Base-by-base conservation (phyloP, 2,888 invertebrate genomes). In the Erebia aethiops region DNA sequence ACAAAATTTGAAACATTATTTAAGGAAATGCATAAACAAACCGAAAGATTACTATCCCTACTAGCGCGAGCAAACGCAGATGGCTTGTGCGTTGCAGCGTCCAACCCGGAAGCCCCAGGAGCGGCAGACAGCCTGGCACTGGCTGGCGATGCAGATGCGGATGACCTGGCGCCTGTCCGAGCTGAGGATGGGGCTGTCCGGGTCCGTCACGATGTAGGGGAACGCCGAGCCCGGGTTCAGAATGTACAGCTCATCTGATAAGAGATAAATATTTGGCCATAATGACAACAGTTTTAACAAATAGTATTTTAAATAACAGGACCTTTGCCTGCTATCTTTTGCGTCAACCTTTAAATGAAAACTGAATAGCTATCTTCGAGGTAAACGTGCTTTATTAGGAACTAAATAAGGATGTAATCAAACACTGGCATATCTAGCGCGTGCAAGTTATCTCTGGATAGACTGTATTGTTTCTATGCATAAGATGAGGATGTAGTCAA, bases 91-190 rank as follows among this genome's bases (percentile, higher is more conserved):
- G 51, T 35, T 69, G 49, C 69, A 69, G 8, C 46, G 63, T 16
- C 69, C 69, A 35, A 51, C 4, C 3, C 26, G 13, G 57, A 16
- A 69, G 13, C 64, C 64, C 64, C 57, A 58, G 4, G 56, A 41
- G 11, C 41, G 43, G 51, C 69, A 70, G 14, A 18, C 13, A n/a
- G 14, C 5, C 11, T 70, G 63, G 64, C 69, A 70, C 49, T 58
- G 35, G 51, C 58, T 64, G 58, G 21, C 57, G 64, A 58, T 58
- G 41, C 69, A 70, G 1, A 70, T 65, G 58, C 58, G 58, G 58
- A 70, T 56, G 43, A 43, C 13, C 51, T 70, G 49, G 51, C 58
- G 58, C 10, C 49, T n/a, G 21, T 61, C 61, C 8, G 21, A 4
- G 13, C 3, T 7, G 56, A 56, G 56, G 4, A 66, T 18, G 14